Evolutionary conservation across 2,888 invertebrate species (phyloP).

Genomic region (Eupeodes latifasciatus): DNA sequence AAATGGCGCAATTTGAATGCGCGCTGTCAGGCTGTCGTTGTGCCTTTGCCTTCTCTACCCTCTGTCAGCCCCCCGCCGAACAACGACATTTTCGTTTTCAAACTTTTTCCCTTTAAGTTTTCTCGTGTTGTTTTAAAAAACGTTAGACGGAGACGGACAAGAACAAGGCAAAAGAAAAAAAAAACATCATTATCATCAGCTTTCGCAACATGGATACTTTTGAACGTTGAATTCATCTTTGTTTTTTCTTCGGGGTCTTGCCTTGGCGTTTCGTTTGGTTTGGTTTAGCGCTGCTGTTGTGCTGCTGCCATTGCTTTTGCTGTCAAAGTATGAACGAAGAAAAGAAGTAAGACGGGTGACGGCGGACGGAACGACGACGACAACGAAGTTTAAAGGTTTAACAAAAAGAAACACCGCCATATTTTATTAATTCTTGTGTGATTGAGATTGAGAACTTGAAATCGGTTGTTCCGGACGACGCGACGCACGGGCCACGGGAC

Average conservation of each 20-base stretch:
- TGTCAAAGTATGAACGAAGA: not conserved
- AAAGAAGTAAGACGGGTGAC: not conserved
- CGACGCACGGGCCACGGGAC: too few species aligned
- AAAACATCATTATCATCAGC: constrained; percentile 15
- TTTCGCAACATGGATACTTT: constrained; percentile 35
- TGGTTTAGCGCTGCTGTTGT: not conserved
- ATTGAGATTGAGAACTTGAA: constrained; percentile 36
- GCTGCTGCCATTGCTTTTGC: constrained; percentile 27
- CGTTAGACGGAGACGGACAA: not conserved
- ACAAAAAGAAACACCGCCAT: constrained; percentile 58
- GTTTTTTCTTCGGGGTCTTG: constrained; percentile 24
- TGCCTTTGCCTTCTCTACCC: not conserved
- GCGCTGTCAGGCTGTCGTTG: constrained; percentile 43
- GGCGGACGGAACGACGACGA: not conserved
- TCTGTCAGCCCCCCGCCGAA: constrained; percentile 36
- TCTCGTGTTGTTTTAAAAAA: not conserved
- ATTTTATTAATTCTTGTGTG: constrained; percentile 63
- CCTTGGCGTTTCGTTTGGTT: constrained; percentile 10
- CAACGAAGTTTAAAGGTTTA: constrained; percentile 16
- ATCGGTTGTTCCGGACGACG: not conserved
- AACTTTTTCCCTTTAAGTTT: constrained; percentile 32
- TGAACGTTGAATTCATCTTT: constrained; percentile 56
- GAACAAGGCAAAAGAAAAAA: not conserved
- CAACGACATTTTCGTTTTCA: constrained; percentile 50
- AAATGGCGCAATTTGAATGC: constrained; percentile 59